Evolutionary conservation across 2,888 invertebrate genomes (phyloP).

Genomic region (Dorcus parallelipipedus): DNA sequence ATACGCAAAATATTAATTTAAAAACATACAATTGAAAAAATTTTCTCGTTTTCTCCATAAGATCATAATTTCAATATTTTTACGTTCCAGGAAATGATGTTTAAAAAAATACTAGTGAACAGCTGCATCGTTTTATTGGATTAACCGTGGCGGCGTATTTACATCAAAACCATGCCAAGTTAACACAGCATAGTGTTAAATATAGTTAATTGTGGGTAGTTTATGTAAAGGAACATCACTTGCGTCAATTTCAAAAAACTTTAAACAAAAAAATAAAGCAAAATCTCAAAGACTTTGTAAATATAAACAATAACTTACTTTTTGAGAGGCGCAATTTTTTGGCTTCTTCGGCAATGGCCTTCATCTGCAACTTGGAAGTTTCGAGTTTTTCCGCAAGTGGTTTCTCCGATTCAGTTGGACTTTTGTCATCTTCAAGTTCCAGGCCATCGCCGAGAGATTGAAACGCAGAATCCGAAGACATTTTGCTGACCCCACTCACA

Average conservation of each 20-base stretch:
- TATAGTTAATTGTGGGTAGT: too few relatives aligned
- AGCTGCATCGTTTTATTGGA: not conserved
- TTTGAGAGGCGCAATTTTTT: conserved; percentile 42
- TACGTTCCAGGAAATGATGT: too few relatives aligned
- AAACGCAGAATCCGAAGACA: conserved; percentile 56
- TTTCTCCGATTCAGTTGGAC: conserved; percentile 25
- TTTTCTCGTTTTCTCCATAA: too few relatives aligned
- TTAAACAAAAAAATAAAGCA: conserved; percentile 5
- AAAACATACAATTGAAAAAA: too few relatives aligned
- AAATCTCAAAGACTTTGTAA: not conserved
- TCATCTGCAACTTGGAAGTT: conserved; percentile 56
- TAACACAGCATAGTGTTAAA: too few relatives aligned
- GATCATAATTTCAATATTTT: too few relatives aligned
- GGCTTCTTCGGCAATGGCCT: conserved; percentile 48
- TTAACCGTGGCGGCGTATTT: too few relatives aligned
- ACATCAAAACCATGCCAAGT: too few relatives aligned
- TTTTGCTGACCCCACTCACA: conserved; percentile 50
- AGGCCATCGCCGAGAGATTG: conserved; percentile 48
- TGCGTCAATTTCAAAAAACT: not conserved
- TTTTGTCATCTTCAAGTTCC: conserved; percentile 44
- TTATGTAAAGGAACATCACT: too few relatives aligned
- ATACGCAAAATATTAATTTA: too few relatives aligned
- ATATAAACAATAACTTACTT: conserved; percentile 44
- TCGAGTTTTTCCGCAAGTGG: conserved; percentile 25
- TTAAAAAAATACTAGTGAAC: not conserved